Evolutionary conservation across 2,113 vertebrate species (phyloP).

Genomic region (Pangasianodon hypophthalmus): DNA sequence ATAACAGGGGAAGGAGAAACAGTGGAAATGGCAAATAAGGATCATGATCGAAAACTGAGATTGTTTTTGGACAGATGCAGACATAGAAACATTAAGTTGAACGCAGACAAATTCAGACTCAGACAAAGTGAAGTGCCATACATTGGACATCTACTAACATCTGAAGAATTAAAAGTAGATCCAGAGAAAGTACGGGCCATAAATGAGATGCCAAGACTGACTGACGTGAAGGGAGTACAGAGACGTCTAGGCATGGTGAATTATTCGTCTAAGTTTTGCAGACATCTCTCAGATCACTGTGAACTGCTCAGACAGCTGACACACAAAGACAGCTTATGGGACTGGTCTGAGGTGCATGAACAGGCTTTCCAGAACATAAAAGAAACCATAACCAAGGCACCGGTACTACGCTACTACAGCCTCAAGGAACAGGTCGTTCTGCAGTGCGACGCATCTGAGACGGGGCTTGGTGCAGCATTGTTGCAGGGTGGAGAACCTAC

Average conservation of each 20-base stretch:
- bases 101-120: no score
- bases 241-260: slow-evolving; percentile 14
- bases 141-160: slow-evolving; percentile 25
- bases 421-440: not conserved
- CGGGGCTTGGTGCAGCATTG: no score
- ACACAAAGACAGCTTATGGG: not conserved
- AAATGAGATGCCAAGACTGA: slow-evolving; percentile 18
- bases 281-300: no score
- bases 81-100: no score
- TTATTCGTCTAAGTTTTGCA: not conserved
- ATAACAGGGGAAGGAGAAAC: no score
- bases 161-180: slow-evolving; percentile 19
- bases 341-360: slow-evolving; percentile 19
- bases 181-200: slow-evolving; percentile 38
- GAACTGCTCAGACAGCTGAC: no score
- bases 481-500: no score
- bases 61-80: no score
- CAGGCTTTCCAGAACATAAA: not conserved
- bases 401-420: slow-evolving; percentile 8
- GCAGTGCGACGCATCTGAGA: no score
- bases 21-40: no score
- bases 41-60: no score
- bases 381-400: not conserved
- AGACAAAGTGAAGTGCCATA: not conserved
- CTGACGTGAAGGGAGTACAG: slow-evolving; percentile 31